Percentiles rank a stretch among this genome's conserved stretches.
phyloP scores from a whole-genome alignment of 2,888 invertebrate genomes.

The Epirrhoe alternata region DNA sequence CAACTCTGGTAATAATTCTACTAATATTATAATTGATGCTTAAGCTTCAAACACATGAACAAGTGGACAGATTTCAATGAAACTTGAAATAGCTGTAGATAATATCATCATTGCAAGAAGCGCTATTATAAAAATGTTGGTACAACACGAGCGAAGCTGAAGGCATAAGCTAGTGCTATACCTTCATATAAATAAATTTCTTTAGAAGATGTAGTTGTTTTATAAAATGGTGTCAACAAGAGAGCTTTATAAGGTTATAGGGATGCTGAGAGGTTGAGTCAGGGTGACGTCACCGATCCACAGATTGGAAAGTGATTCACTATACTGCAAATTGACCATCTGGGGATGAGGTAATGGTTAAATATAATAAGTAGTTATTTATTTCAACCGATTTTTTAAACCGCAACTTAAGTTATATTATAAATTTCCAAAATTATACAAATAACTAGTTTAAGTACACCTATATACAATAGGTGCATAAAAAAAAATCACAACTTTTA shows the following conservation, averaged over 20 bases:
- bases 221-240: constrained; percentile 7
- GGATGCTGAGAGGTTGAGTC: constrained; percentile 32
- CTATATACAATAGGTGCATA: not conserved
- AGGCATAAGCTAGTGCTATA: too few relatives aligned
- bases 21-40: too few relatives aligned
- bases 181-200: too few relatives aligned
- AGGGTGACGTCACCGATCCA: constrained; percentile 37
- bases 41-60: too few relatives aligned
- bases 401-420: not conserved
- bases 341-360: constrained; percentile 26
- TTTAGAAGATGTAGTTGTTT: not conserved
- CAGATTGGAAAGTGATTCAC: constrained; percentile 40
- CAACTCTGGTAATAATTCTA: too few relatives aligned
- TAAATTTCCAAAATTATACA: not conserved
- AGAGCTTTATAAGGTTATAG: constrained; percentile 35
- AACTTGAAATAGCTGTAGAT: too few relatives aligned
- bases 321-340: constrained; percentile 36
- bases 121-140: too few relatives aligned
- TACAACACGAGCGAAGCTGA: too few relatives aligned
- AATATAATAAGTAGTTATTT: not conserved
- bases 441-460: not conserved
- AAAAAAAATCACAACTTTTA: not conserved
- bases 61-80: too few relatives aligned
- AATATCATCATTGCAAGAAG: too few relatives aligned
- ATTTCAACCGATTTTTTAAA: not conserved